phyloP scores from a whole-genome alignment of 1,140 invertebrate genomes.

The Gonioctena quinquepunctata region DNA sequence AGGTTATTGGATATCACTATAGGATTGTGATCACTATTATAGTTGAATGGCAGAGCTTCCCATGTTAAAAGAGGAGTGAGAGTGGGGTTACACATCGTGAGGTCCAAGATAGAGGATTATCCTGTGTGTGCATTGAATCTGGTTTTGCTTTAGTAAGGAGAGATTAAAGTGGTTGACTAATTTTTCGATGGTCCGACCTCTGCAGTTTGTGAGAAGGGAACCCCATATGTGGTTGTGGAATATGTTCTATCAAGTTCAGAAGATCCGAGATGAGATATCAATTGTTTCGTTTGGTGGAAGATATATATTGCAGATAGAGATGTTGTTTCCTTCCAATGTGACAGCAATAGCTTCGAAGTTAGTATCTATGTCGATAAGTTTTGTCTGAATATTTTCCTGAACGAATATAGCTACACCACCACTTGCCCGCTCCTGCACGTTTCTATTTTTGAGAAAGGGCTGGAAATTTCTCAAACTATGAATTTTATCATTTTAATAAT shows the following conservation, averaged over 20 bases:
- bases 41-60: not conserved
- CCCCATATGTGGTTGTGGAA: not conserved
- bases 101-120: conserved; percentile 1
- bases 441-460: no score
- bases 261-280: not conserved
- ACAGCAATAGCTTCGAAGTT: not conserved
- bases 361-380: not conserved
- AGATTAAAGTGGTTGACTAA: not conserved
- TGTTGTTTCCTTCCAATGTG: not conserved
- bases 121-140: conserved; percentile 6
- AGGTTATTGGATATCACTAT: not conserved
- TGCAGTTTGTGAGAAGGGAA: not conserved
- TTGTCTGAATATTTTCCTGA: not conserved
- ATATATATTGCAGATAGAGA: not conserved
- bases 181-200: not conserved
- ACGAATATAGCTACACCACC: not conserved
- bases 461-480: no score
- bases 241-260: not conserved
- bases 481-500: no score
- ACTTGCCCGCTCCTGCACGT: no score
- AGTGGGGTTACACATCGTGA: conserved; percentile 7
- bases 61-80: not conserved
- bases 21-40: not conserved
- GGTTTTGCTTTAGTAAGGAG: not conserved
- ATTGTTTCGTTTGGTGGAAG: not conserved